A percentile compares a stretch with the other conserved stretches of the same genome.
phyloP scores from a whole-genome alignment of 1,140 invertebrate genomes.

The Macrobrachium rosenbergii region DNA sequence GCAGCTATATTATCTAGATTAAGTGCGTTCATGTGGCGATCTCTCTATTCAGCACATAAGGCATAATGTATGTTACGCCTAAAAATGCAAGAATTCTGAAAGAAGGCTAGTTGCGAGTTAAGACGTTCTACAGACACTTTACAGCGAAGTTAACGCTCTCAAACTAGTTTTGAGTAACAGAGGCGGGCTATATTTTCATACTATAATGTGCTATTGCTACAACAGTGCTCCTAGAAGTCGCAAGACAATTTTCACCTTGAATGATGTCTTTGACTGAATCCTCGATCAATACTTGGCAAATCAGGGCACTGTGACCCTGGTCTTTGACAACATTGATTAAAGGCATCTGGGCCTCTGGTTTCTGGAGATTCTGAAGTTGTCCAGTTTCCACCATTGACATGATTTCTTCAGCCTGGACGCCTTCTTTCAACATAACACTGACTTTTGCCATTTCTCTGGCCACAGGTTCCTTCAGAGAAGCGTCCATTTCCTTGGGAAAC shows the following conservation, averaged over 20 bases:
- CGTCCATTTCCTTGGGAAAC: conserved; percentile 45
- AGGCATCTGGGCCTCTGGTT: conserved; percentile 50
- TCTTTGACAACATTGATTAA: conserved; percentile 44
- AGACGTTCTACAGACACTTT: too few species aligned
- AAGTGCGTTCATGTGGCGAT: background rate
- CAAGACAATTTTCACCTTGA: conserved; percentile 51
- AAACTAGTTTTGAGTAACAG: too few species aligned
- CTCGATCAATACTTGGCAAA: conserved; percentile 66
- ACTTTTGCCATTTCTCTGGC: conserved; percentile 52
- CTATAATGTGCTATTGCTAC: conserved; percentile 9
- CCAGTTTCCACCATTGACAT: conserved; percentile 52
- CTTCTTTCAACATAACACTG: conserved; percentile 56
- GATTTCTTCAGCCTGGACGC: conserved; percentile 49
- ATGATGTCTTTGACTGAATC: conserved; percentile 65
- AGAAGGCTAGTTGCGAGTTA: too few species aligned
- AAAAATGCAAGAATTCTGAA: too few species aligned
- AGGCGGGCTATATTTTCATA: conserved; percentile 24
- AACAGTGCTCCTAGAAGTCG: too few species aligned
- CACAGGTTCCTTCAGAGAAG: conserved; percentile 25
- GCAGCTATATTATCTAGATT: conserved; percentile 2
- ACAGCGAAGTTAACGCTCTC: too few species aligned
- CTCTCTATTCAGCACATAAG: too few species aligned
- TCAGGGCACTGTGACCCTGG: conserved; percentile 63
- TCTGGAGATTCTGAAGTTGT: conserved; percentile 33
- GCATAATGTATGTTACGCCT: too few species aligned